These are phyloP conservation scores for Sarotherodon lohbergeri DNA, from an alignment of 2,113 vertebrate species.

Conservation along the genomic window DNA sequence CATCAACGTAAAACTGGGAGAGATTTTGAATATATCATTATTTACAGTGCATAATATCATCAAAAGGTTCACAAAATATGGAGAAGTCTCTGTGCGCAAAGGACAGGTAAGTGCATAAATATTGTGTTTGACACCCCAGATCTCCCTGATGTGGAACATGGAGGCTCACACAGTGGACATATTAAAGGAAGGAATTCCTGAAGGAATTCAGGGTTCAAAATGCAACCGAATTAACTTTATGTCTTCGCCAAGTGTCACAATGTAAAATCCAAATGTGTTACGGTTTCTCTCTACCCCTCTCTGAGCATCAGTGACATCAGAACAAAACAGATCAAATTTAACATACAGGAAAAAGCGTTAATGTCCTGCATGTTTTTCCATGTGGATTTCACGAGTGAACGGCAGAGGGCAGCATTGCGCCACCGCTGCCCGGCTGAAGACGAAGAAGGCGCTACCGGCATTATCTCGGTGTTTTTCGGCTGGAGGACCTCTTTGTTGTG, in stretches of 20 bases:
- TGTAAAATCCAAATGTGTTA: neutral
- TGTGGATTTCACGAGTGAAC: neutral
- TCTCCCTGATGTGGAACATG: neutral
- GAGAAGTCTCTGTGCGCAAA: neutral
- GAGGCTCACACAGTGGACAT: neutral
- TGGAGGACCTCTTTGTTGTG: neutral
- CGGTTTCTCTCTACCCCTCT: neutral
- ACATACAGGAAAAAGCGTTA: neutral
- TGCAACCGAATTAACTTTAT: neutral
- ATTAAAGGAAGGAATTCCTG: neutral
- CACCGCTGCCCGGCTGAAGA: neutral
- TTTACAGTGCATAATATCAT: neutral
- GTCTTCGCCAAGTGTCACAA: neutral
- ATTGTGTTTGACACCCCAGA: neutral
- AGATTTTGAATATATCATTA: neutral
- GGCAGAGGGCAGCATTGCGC: neutral
- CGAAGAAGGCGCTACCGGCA: neutral
- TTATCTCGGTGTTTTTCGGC: neutral
- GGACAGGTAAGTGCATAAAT: neutral
- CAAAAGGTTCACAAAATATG: rapidly evolving
- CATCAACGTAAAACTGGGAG: neutral
- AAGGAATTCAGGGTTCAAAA: neutral
- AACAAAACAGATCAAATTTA: neutral
- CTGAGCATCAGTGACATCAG: neutral
- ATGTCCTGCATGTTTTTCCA: neutral